These are phyloP conservation scores for Hirundichthys speculiger DNA, from an alignment of 2,113 vertebrate species.

Conservation along the genomic window DNA sequence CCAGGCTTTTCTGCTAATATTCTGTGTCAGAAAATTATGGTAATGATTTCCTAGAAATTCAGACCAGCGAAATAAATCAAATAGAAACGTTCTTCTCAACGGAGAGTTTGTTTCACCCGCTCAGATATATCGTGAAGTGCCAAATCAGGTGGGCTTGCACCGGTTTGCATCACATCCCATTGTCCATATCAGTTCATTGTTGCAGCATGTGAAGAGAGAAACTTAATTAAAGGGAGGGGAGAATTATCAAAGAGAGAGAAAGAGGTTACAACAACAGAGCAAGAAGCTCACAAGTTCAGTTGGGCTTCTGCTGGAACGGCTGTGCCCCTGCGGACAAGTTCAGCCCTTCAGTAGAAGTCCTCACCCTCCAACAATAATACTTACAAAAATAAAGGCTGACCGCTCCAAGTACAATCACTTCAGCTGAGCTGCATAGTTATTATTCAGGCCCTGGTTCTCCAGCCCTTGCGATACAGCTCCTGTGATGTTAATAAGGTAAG, in stretches of 20 bases:
- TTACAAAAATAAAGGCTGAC: slow-evolving; percentile 81
- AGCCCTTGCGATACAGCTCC: slow-evolving; percentile 60
- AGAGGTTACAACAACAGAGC: slow-evolving; percentile 79
- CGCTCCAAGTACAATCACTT: slow-evolving; percentile 85
- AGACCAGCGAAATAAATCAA: slow-evolving; percentile 46
- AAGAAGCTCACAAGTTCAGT: slow-evolving; percentile 73
- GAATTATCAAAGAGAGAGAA: slow-evolving; percentile 51
- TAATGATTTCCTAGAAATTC: slow-evolving; percentile 72
- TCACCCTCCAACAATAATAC: slow-evolving; percentile 83
- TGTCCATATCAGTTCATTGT: slow-evolving; percentile 8
- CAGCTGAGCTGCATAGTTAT: slow-evolving; percentile 79
- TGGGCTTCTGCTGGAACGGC: slow-evolving; percentile 80
- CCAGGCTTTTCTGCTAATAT: slow-evolving; percentile 53
- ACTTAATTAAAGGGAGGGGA: slow-evolving; percentile 43
- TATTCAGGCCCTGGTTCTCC: slow-evolving; percentile 76
- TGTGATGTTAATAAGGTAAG: slow-evolving; percentile 79
- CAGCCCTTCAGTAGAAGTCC: slow-evolving; percentile 78
- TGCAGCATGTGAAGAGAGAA: slow-evolving; percentile 6
- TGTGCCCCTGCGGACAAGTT: slow-evolving; percentile 74
- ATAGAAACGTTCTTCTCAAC: slow-evolving; percentile 58
- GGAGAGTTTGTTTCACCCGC: slow-evolving; percentile 39
- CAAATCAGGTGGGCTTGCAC: slow-evolving; percentile 24
- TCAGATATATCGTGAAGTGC: slow-evolving; percentile 21
- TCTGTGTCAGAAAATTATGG: slow-evolving; percentile 67
- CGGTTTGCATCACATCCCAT: slow-evolving; percentile 10